A percentile compares a stretch with the other conserved stretches of the same genome.
phyloP scores from a whole-genome alignment of 2,113 vertebrate genomes.

The Naja naja region DNA sequence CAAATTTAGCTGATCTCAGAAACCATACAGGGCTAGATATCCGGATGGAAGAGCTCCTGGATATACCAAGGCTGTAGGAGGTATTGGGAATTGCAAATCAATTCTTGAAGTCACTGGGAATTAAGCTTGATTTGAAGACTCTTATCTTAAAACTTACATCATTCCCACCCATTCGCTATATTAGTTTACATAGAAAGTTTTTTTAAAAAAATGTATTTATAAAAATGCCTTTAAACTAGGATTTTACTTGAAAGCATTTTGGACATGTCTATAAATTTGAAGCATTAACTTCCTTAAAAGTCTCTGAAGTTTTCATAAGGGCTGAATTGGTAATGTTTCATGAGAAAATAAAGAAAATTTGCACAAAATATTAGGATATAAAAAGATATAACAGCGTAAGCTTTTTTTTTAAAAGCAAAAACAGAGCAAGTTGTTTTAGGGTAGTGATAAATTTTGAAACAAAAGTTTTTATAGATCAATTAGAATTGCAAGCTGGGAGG shows the following conservation, averaged over 20 bases:
- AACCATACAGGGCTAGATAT: not conserved
- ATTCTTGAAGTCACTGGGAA: not conserved
- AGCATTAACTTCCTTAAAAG: not conserved
- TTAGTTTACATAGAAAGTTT: not conserved
- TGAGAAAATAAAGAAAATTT: constrained; percentile 7
- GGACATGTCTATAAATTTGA: not conserved
- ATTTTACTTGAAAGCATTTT: not conserved
- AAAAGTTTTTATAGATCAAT: not conserved
- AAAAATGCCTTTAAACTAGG: not conserved
- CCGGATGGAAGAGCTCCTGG: not conserved
- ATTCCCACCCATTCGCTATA: not conserved
- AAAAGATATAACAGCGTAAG: not conserved
- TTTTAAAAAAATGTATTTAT: too few relatives aligned
- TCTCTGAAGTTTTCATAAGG: not conserved
- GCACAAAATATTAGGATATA: not conserved
- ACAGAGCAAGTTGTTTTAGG: not conserved
- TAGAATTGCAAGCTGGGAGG: not conserved
- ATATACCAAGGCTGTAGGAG: not conserved
- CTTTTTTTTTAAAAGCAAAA: not conserved
- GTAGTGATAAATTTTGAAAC: constrained; percentile 4
- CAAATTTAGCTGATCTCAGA: not conserved
- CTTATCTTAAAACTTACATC: not conserved
- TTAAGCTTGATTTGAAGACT: not conserved
- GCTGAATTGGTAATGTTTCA: not conserved
- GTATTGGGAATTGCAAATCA: not conserved